Conservation (phyloP, 2,888 invertebrate species). For the Nephrotoma guestfalica region DNA sequence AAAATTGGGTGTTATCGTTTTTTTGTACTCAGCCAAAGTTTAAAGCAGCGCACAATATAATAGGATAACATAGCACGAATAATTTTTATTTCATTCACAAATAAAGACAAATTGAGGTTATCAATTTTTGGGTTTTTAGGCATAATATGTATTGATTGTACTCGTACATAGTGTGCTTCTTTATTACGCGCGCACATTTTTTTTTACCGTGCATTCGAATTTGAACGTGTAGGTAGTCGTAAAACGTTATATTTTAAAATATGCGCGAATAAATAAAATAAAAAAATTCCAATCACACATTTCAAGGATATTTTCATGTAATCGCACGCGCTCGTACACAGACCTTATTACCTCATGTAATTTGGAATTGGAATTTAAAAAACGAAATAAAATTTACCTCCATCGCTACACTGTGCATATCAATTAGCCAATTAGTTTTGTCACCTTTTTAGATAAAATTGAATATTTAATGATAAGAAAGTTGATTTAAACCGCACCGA, state of each 20-base stretch:
- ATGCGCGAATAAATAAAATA: background rate
- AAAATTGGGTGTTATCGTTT: background rate
- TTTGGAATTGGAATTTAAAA: background rate
- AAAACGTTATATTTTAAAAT: background rate
- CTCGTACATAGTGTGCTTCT: background rate
- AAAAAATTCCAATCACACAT: background rate
- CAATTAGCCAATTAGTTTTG: background rate
- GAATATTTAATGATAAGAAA: background rate
- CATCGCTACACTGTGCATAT: background rate
- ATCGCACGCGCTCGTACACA: background rate
- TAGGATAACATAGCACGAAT: background rate
- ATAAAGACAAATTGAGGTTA: background rate
- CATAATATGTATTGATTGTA: background rate
- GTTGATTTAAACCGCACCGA: background rate
- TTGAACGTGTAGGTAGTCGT: too few relatives aligned
- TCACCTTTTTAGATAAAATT: background rate
- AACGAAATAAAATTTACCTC: background rate
- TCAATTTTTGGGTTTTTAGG: background rate
- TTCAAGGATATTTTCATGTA: background rate
- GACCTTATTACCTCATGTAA: background rate
- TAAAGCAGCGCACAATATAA: background rate
- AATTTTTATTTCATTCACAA: background rate
- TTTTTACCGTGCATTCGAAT: background rate
- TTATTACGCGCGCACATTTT: background rate
- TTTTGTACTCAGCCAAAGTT: background rate